A percentile compares a stretch with the other conserved stretches of the same genome.
These are phyloP conservation scores for Zelostemma sp. DNA, from an alignment of 1,140 invertebrate species.

Conservation along the genomic window DNA sequence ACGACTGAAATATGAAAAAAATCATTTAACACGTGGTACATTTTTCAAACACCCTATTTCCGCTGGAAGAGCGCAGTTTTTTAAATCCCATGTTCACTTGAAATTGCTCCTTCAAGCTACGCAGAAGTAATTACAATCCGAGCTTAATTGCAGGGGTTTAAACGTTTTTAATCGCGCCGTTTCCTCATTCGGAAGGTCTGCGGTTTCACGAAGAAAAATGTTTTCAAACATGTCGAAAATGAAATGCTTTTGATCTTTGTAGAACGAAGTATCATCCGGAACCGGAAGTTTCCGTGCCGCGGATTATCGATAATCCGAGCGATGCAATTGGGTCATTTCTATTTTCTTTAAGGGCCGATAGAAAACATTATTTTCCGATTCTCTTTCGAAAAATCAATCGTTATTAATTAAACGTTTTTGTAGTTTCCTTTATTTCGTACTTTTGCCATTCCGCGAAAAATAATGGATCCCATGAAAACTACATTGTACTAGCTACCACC, in stretches of 20 bases:
- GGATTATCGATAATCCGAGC: neutral
- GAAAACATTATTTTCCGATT: neutral
- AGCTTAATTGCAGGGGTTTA: neutral
- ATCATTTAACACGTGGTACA: too few species aligned
- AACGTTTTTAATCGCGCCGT: neutral
- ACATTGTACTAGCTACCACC: too few species aligned
- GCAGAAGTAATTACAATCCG: slow-evolving; percentile 24
- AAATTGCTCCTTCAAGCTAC: too few species aligned
- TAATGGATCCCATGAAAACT: too few species aligned
- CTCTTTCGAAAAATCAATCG: slow-evolving; percentile 22
- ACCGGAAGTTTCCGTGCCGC: too few species aligned
- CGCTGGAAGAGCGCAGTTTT: too few species aligned
- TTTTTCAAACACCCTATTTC: too few species aligned
- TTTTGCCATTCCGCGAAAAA: too few species aligned
- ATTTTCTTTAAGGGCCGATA: neutral
- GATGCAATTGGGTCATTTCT: slow-evolving; percentile 7
- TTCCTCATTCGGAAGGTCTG: neutral
- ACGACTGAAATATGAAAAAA: neutral
- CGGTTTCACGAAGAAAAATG: neutral
- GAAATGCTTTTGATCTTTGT: neutral
- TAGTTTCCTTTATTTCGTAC: too few species aligned
- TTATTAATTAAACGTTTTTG: too few species aligned
- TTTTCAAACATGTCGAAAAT: neutral
- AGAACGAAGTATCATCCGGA: neutral
- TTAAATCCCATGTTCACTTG: too few species aligned